Evolutionary conservation across 2,797 vertebrate genomes (phyloP), one percentile per base, ranked within the genome.

Genomic region (Benthosema pterotum): DNA sequence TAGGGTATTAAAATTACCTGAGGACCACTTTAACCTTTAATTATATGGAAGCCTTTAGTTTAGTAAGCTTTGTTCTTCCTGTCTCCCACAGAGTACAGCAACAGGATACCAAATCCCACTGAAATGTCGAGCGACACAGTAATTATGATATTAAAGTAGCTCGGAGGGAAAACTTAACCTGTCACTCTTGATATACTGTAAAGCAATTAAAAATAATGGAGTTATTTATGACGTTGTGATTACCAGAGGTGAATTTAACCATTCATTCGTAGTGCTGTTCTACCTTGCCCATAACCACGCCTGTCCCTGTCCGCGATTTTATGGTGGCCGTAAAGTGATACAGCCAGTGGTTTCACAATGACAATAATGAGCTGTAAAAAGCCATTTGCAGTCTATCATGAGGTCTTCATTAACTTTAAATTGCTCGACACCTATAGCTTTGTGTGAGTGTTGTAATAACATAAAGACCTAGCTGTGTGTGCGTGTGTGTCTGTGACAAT

Each of bases 321-420:
- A 87, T 80, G 68, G 65, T 0, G 22, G 72, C 51, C 75, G 83
- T 89, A 87, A 87, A 87, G 67, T 72, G 77, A 85, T 83, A 72
- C 65, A 76, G 78, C 77, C 61, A 81, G 69, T 74, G 61, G 77
- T 80, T 88, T 89, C 72, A 84, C 81, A 82, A 63, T 86, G 84
- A 83, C 77, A 83, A 68, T 69, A 83, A 89, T 75, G 83, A 72
- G 70, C 78, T 72, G 64, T 84, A 78, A 89, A n/a, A 88, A 78
- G 67, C 16, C 69, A 52, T 62, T 79, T 43, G 47, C 38, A 70
- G 72, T 86, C 80, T 78, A 58, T 86, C 77, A 82, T 86, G 86
- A 85, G 62, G 46, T 55, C 65, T 77, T 81, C 79, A 87, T 90
- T 85, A 85, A 69, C 56, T 84, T 86, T 79, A 84, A 85, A 82